Evolutionary conservation across 1,140 invertebrate species (phyloP).

Genomic region (Oedothorax gibbosus): DNA sequence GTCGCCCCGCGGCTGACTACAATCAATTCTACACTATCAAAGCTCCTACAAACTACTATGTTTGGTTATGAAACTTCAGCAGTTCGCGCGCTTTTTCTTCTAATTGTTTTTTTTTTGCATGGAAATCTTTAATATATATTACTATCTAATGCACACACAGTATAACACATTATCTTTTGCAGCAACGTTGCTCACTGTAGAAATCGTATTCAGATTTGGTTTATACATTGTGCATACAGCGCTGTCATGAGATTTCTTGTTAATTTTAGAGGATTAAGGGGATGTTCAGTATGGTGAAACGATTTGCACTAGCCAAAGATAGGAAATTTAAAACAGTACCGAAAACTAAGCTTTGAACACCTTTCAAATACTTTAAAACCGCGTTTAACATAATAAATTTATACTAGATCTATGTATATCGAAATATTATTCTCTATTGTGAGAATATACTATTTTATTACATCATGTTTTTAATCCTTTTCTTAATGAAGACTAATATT

Average conservation of each 20-base stretch:
- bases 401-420: no score
- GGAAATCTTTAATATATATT: constrained; percentile 39
- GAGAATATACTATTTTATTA: not conserved
- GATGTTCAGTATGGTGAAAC: constrained; percentile 31
- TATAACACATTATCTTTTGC: constrained; percentile 48
- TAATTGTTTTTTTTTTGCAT: constrained; percentile 49
- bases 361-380: no score
- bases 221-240: constrained; percentile 58
- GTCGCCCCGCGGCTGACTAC: constrained; percentile 56
- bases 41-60: constrained; percentile 61
- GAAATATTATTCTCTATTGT: no score
- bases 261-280: constrained; percentile 30
- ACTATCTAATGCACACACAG: constrained; percentile 57
- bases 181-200: constrained; percentile 48
- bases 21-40: constrained; percentile 61
- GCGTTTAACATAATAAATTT: no score
- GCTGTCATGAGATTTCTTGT: constrained; percentile 35
- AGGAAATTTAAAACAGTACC: no score
- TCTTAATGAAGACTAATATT: not conserved
- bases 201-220: constrained; percentile 43
- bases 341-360: no score
- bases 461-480: not conserved
- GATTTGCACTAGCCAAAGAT: constrained; percentile 54
- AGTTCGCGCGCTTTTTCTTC: constrained; percentile 35
- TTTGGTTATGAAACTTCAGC: constrained; percentile 60